Evolutionary conservation across 2,888 invertebrate genomes (phyloP).

Genomic region (Ectemnius continuus): DNA sequence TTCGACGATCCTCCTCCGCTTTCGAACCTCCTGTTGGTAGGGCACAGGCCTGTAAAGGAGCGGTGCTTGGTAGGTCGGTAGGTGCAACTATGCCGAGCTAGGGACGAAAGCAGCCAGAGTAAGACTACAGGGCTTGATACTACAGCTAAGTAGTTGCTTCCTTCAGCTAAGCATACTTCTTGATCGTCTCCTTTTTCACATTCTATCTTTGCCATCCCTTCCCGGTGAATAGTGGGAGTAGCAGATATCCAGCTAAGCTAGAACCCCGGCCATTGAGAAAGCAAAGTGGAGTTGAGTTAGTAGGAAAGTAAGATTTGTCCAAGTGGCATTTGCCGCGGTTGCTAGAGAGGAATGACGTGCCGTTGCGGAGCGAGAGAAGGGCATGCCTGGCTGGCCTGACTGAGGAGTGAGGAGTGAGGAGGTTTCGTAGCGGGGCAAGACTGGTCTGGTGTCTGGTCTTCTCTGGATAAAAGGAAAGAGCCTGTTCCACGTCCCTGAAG

Average conservation of each 20-base stretch:
- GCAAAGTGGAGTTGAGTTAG: background rate
- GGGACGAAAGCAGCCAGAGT: too few relatives aligned
- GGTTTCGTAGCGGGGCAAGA: slow-evolving; percentile 40
- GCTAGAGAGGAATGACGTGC: slow-evolving; percentile 9
- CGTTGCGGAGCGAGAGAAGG: slow-evolving; percentile 20
- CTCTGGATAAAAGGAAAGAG: slow-evolving; percentile 58
- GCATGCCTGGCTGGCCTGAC: slow-evolving; percentile 30
- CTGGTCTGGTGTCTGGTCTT: slow-evolving; percentile 30
- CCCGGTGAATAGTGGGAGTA: background rate
- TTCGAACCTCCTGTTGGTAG: background rate
- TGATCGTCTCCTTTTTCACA: slow-evolving; percentile 25
- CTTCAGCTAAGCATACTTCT: slow-evolving; percentile 15
- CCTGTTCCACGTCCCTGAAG: slow-evolving; percentile 62
- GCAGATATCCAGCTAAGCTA: too few relatives aligned
- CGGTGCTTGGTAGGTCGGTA: slow-evolving; percentile 47
- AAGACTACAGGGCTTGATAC: too few relatives aligned
- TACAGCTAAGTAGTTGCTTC: slow-evolving; percentile 26
- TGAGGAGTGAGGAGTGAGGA: slow-evolving; percentile 21
- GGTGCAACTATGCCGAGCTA: slow-evolving; percentile 59
- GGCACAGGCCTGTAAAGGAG: slow-evolving; percentile 49
- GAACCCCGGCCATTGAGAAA: too few relatives aligned
- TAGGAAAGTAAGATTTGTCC: slow-evolving; percentile 25
- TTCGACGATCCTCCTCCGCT: slow-evolving; percentile 38
- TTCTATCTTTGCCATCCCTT: slow-evolving; percentile 46
- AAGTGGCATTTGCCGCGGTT: slow-evolving; percentile 10